phyloP scores from a whole-genome alignment of 2,113 vertebrate species.

The Natator depressus region DNA sequence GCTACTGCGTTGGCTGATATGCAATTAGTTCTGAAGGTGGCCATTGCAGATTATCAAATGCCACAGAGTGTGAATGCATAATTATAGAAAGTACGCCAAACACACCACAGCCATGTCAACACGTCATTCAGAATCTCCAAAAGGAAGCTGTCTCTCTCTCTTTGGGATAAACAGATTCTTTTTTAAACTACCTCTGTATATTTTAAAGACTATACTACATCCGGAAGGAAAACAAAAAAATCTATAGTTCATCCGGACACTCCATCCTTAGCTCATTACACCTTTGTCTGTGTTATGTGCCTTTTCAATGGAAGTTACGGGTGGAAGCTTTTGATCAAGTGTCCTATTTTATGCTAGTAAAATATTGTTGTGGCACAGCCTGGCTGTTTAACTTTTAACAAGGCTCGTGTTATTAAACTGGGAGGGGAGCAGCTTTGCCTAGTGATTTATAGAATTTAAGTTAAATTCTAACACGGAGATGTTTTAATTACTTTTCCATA shows the following conservation, averaged over 20 bases:
- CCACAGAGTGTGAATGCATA: neutral
- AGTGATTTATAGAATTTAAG: neutral
- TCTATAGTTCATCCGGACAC: neutral
- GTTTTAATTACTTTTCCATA: neutral
- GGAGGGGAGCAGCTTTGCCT: neutral
- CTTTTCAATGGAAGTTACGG: neutral
- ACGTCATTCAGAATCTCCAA: neutral
- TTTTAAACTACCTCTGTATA: neutral
- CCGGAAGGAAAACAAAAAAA: neutral
- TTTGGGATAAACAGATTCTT: neutral
- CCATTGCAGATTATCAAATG: neutral
- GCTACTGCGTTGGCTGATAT: neutral
- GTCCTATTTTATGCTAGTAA: neutral
- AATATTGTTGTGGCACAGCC: neutral
- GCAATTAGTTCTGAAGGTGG: neutral
- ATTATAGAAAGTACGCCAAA: neutral
- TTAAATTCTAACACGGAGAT: neutral
- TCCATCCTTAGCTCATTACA: neutral
- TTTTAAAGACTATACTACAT: neutral
- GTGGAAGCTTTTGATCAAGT: neutral
- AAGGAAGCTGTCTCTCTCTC: neutral
- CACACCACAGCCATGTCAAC: neutral
- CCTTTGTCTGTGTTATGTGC: neutral
- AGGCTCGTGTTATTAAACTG: neutral
- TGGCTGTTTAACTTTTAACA: neutral